Base-by-base conservation (phyloP, 2,113 vertebrate species). In the Numenius arquata region DNA sequence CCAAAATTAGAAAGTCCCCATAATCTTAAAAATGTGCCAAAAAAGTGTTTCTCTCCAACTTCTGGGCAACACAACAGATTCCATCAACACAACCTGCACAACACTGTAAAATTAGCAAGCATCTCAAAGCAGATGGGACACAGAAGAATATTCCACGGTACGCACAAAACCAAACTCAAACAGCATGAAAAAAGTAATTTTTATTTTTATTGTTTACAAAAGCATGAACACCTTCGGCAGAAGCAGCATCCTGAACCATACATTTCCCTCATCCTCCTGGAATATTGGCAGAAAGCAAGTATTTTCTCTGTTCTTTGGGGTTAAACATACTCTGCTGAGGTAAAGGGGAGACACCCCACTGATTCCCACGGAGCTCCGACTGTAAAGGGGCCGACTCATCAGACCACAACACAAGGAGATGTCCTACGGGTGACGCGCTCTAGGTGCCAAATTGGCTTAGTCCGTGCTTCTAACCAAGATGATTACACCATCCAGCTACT, bases 201-300 rank as follows among this genome's bases (percentile, higher is more conserved):
- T 97, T 96, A 97, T 97, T 97, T 93, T 89, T 68, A 22, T 93
- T 87, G 52, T 94, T 96, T 96, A 96, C 95, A 96, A 97, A 97
- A 95, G 90, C 94, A 96, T 81, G 84, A 97, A 96, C 90, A 95
- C 89, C 92, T 95, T 90, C 87, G 4, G 86, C 90, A 94, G 95
- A 96, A 95, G 94, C 94, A 92, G 70, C 76, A 90, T 89, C 90
- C 92, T 86, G 80, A 94, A 88, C 80, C 93, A 84, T 14, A 80
- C 43, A 59, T 74, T 96, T 88, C 79, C 80, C 93, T 90, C 65
- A 12, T 84, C 78, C 70, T 88, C 62, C 73, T 68, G 77, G 25
- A 41, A 82, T 73, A 88, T 6, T 90, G 89, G 83, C 84, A 93
- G 85, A 96, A 91, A 94, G 59, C 68, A 94, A 85, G 56, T 38